Evolutionary conservation across 2,888 invertebrate genomes (phyloP), one percentile per base, ranked within the genome.

Genomic region (Cryptocheilus praepositus): DNA sequence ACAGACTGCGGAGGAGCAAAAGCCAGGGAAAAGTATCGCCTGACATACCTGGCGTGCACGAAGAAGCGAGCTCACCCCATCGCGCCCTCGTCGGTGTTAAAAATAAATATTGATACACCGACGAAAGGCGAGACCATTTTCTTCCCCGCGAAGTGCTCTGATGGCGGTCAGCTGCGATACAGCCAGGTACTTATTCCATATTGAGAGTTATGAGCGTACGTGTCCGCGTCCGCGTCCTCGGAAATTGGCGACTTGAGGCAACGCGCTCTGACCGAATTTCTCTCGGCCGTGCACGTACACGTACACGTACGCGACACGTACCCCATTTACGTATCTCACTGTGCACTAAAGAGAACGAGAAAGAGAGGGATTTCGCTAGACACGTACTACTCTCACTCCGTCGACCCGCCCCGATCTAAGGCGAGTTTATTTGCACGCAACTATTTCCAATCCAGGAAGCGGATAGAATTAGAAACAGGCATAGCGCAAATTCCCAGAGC

Each of bases 131-230:
- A 18, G 49, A 49, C 5, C 18, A 18, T 49, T 49, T 49, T 13
- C 13, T 13, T 13, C 49, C 7, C n/a, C 19, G 43, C 22, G 16
- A 61, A 45, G 51, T 16, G n/a, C 36, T 0, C 46, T 51, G 49
- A 11, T 45, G 52, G 19, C 43, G 78, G 78, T 71, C 71, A 73
- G 75, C 71, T 21, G 45, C 19, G 68, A 67, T 68, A 74, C 69
- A 53, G 63, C 64, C 49, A 36, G 69, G 61, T 70, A 69, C 76
- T 79, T 79, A 70, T 73, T 64, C 64, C 62, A 59, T 67, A 67
- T 71, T 58, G 73, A 76, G 73, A 79, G 76, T 77, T 79, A 77
- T 67, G 76, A 66, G 58, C 67, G 79, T 66, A 77, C 77, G 77
- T 79, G 77, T 76, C 64, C 67, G 63, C 52, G 70, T 3, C 28